These are phyloP conservation scores for Antechinus stuartii DNA, from an alignment of 2,113 vertebrate species.

Conservation along the genomic window DNA sequence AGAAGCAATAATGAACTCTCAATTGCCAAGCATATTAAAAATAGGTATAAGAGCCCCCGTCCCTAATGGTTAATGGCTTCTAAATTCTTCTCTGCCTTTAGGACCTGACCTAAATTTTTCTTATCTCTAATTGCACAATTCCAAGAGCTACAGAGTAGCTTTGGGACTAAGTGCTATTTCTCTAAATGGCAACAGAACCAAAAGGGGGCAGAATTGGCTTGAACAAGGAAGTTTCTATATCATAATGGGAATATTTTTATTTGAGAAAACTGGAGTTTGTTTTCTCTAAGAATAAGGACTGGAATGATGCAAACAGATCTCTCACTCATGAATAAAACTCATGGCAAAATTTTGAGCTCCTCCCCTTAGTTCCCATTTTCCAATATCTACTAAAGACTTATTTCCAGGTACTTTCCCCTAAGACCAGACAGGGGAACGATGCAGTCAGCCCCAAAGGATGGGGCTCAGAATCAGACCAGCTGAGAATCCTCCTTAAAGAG, in stretches of 20 bases:
- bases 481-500: not conserved
- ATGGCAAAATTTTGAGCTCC: not conserved
- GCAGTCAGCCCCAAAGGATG: not conserved
- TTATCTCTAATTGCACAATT: not conserved
- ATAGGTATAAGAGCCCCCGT: not conserved
- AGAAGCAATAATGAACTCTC: not conserved
- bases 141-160: not conserved
- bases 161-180: not conserved
- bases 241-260: not conserved
- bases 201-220: conserved; percentile 51
- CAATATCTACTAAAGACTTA: not conserved
- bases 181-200: conserved; percentile 40
- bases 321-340: conserved; percentile 11
- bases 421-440: not conserved
- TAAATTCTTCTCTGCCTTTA: not conserved
- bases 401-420: not conserved
- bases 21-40: conserved; percentile 28
- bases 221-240: conserved; percentile 1
- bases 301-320: not conserved
- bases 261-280: not conserved
- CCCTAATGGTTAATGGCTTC: conserved; percentile 2
- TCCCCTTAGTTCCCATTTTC: not conserved
- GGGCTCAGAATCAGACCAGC: not conserved
- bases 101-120: conserved; percentile 8
- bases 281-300: conserved; percentile 14